phyloP scores from a whole-genome alignment of 2,888 invertebrate species.

The Chrysina gloriosa region DNA sequence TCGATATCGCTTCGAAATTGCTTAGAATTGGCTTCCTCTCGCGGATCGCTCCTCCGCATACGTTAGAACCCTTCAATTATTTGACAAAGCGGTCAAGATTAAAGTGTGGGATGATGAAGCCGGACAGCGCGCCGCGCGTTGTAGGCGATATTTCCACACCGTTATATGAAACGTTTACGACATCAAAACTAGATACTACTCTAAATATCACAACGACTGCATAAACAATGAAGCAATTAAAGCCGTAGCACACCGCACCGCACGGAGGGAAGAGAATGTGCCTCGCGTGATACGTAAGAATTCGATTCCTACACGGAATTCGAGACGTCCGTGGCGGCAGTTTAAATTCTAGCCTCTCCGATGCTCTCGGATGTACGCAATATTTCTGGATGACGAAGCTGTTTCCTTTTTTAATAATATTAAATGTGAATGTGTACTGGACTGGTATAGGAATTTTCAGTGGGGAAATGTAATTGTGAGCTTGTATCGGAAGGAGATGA shows the following conservation, averaged over 20 bases:
- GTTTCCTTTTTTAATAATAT: no score
- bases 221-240: constrained; percentile 24
- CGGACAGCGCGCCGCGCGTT: background rate
- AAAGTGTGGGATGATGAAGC: constrained; percentile 4
- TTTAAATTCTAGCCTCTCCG: no score
- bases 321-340: no score
- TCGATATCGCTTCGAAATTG: no score
- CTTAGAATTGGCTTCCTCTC: no score
- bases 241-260: background rate
- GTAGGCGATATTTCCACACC: constrained; percentile 40
- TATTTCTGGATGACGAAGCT: no score
- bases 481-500: no score
- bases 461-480: no score
- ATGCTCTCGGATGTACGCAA: constrained; percentile 47
- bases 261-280: background rate
- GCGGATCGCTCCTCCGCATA: no score
- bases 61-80: background rate
- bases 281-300: background rate
- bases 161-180: constrained; percentile 32
- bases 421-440: no score
- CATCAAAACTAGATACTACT: constrained; percentile 24
- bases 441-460: no score
- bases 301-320: constrained; percentile 1
- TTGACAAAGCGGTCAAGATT: constrained; percentile 10
- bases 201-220: constrained; percentile 35